Percentiles rank a stretch among this genome's conserved stretches.
Evolutionary conservation across 2,113 vertebrate genomes (phyloP).

Genomic region (Takifugu bimaculatus): DNA sequence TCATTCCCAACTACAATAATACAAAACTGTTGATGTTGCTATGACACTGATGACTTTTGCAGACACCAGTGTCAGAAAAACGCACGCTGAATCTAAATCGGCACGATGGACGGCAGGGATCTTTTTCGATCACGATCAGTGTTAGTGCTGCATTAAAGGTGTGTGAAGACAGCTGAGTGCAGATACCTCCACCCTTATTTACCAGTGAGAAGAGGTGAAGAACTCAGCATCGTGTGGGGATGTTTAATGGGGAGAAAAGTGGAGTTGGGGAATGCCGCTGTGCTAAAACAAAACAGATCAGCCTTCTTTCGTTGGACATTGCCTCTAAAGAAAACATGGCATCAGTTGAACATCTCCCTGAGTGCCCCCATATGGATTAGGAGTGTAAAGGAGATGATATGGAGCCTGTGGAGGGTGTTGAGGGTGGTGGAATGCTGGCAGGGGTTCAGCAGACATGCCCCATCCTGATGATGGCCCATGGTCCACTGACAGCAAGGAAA

Average conservation of each 20-base stretch:
- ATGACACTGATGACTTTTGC: too few relatives aligned
- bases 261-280: slow-evolving; percentile 26
- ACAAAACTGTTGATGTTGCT: too few relatives aligned
- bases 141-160: slow-evolving; percentile 18
- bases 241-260: slow-evolving; percentile 19
- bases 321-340: slow-evolving; percentile 34
- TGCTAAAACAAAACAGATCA: slow-evolving; percentile 60
- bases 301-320: slow-evolving; percentile 39
- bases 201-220: slow-evolving; percentile 39
- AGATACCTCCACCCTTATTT: slow-evolving; percentile 42
- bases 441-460: slow-evolving; percentile 59
- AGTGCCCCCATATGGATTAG: slow-evolving; percentile 56
- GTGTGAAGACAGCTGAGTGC: slow-evolving; percentile 36
- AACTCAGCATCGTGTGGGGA: slow-evolving; percentile 27
- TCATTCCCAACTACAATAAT: too few relatives aligned
- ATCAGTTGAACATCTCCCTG: slow-evolving; percentile 58
- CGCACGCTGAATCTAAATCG: too few relatives aligned
- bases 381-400: slow-evolving; percentile 24
- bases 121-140: not conserved
- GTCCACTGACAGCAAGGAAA: slow-evolving; percentile 66
- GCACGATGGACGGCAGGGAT: too few relatives aligned
- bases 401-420: slow-evolving; percentile 28
- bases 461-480: slow-evolving; percentile 62
- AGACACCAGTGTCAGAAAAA: too few relatives aligned
- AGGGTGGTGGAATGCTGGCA: slow-evolving; percentile 65